Conservation (phyloP, 2,113 vertebrate species). For the Rhagologus leucostigma region DNA sequence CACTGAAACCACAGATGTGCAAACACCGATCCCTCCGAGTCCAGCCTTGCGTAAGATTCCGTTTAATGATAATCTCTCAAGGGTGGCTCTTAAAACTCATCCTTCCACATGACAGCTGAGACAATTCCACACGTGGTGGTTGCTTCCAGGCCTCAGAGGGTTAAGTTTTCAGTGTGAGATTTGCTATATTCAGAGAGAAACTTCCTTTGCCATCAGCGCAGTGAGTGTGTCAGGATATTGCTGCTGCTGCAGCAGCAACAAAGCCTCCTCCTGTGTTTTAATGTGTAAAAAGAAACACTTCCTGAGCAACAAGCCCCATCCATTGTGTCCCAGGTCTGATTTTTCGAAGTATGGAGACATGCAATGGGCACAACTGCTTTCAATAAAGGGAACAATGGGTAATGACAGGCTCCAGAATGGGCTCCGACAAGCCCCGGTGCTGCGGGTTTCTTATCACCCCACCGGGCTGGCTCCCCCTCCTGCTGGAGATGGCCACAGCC, state of each 20-base stretch:
- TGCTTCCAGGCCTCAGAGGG: background rate
- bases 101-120: background rate
- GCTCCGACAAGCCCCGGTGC: background rate
- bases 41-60: background rate
- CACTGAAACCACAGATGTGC: background rate
- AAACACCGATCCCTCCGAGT: background rate
- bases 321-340: background rate
- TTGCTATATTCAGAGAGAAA: background rate
- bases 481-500: background rate
- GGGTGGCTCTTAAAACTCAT: background rate
- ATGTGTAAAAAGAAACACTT: constrained; percentile 33
- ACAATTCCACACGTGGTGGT: background rate
- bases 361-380: background rate
- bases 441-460: background rate
- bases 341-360: background rate
- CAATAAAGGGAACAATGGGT: background rate
- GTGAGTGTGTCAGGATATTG: background rate
- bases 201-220: background rate
- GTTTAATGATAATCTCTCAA: background rate
- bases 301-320: background rate
- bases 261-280: background rate
- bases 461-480: background rate
- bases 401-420: background rate
- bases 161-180: background rate
- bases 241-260: background rate